phyloP scores from a whole-genome alignment of 30 jellyfish, hydroid and myxozoan genomes.

The Hydractinia symbiolongicarpus region DNA sequence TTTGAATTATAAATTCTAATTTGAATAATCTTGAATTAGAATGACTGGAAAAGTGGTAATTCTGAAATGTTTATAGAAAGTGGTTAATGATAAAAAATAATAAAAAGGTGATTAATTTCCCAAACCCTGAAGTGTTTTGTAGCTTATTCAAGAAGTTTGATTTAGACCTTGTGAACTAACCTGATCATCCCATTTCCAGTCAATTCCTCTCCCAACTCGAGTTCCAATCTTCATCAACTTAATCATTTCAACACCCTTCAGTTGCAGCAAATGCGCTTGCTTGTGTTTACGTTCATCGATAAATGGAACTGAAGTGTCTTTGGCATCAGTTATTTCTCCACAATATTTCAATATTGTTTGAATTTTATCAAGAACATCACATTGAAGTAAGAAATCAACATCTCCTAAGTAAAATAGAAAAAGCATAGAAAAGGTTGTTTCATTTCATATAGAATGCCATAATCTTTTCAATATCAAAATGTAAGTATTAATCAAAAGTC shows the following conservation, averaged over 20 bases:
- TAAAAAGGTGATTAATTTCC: too few species aligned
- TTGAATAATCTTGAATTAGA: too few species aligned
- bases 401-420: slow-evolving; percentile 39
- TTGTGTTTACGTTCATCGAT: slow-evolving; percentile 16
- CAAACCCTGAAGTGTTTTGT: too few species aligned
- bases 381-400: slow-evolving; percentile 57
- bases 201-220: slow-evolving; percentile 80
- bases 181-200: slow-evolving; percentile 98
- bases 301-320: not conserved
- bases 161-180: slow-evolving; percentile 14
- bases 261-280: slow-evolving; percentile 40
- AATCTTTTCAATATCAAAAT: too few species aligned
- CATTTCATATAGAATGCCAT: too few species aligned
- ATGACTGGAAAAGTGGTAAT: too few species aligned
- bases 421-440: not conserved
- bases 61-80: too few species aligned
- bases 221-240: slow-evolving; percentile 67
- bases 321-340: slow-evolving; percentile 22
- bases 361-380: slow-evolving; percentile 57
- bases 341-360: slow-evolving; percentile 36
- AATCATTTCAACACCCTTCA: slow-evolving; percentile 74
- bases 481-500: too few species aligned
- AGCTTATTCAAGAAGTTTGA: too few species aligned
- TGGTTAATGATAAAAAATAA: too few species aligned
- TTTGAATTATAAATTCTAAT: too few species aligned